Evolutionary conservation across 64 coral and sea anemone genomes (phyloP).

Genomic region (Platygyra sinensis): DNA sequence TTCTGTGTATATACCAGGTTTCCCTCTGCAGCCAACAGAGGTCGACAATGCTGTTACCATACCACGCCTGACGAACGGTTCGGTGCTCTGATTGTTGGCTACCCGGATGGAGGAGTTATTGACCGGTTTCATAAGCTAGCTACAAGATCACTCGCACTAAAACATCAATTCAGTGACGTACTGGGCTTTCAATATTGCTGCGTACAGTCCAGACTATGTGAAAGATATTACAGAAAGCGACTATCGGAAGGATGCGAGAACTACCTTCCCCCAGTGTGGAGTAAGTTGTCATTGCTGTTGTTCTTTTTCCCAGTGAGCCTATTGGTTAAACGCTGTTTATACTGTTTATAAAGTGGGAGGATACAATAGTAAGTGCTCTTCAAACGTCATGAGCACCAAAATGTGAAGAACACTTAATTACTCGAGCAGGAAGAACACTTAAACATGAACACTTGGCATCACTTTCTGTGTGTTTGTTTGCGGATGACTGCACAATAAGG

Average conservation of each 20-base stretch:
- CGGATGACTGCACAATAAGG: no score
- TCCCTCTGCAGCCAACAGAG: not conserved
- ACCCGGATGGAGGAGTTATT: constrained; percentile 26
- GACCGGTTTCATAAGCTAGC: not conserved
- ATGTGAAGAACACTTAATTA: no score
- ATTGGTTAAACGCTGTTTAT: no score
- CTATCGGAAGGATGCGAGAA: constrained; percentile 38
- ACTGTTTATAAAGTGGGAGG: no score
- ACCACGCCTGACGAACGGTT: not conserved
- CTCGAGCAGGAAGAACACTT: no score
- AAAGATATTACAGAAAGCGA: constrained; percentile 28
- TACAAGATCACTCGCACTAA: not conserved
- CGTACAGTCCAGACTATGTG: constrained; percentile 29
- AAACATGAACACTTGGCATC: no score
- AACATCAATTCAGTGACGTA: constrained; percentile 31
- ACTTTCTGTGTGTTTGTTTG: no score
- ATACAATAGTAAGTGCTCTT: no score
- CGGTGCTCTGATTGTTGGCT: constrained; percentile 31
- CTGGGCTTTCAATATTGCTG: constrained; percentile 21
- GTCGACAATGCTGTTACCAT: constrained; percentile 45
- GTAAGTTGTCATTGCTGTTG: not conserved
- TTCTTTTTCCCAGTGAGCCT: no score
- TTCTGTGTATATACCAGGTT: constrained; percentile 42
- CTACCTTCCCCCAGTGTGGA: constrained; percentile 20
- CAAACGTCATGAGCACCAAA: no score